These are phyloP conservation scores for Chymomyza caudatula DNA, from an alignment of 2,888 invertebrate genomes.

Conservation along the genomic window DNA sequence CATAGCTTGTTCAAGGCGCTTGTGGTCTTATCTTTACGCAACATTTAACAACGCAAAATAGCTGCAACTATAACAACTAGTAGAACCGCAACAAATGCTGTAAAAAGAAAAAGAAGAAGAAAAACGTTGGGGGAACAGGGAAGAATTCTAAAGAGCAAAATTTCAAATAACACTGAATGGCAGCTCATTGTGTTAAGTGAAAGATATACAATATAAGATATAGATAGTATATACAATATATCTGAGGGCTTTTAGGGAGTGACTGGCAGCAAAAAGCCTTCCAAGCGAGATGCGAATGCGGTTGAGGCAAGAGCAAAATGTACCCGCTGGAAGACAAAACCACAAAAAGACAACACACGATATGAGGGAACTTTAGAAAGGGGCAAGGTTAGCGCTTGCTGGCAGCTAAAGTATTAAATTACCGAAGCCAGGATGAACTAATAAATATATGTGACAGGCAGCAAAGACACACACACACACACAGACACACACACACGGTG, in stretches of 20 bases:
- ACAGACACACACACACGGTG: slow-evolving; percentile 1
- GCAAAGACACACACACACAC: background rate
- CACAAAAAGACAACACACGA: slow-evolving; percentile 16
- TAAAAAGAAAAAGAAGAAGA: slow-evolving; percentile 1
- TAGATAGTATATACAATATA: background rate
- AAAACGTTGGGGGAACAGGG: slow-evolving; percentile 4
- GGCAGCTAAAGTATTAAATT: slow-evolving; percentile 50
- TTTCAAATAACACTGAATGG: slow-evolving; percentile 28
- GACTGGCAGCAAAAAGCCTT: slow-evolving; percentile 32
- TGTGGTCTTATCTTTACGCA: slow-evolving; percentile 55
- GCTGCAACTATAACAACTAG: background rate
- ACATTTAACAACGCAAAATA: slow-evolving; percentile 47
- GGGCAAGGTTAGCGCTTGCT: slow-evolving; percentile 51
- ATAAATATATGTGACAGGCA: slow-evolving; percentile 25
- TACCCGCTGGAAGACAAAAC: background rate
- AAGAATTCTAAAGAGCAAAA: background rate
- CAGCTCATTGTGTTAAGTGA: slow-evolving; percentile 47
- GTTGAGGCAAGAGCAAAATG: slow-evolving; percentile 41
- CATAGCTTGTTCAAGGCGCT: slow-evolving; percentile 18
- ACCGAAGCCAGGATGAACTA: slow-evolving; percentile 49
- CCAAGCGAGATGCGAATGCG: slow-evolving; percentile 46
- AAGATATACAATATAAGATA: background rate
- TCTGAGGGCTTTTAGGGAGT: background rate
- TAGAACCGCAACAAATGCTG: background rate
- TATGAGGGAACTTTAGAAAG: slow-evolving; percentile 9